phyloP scores from a whole-genome alignment of 2,888 invertebrate species.

The Drosophila emarginata region DNA sequence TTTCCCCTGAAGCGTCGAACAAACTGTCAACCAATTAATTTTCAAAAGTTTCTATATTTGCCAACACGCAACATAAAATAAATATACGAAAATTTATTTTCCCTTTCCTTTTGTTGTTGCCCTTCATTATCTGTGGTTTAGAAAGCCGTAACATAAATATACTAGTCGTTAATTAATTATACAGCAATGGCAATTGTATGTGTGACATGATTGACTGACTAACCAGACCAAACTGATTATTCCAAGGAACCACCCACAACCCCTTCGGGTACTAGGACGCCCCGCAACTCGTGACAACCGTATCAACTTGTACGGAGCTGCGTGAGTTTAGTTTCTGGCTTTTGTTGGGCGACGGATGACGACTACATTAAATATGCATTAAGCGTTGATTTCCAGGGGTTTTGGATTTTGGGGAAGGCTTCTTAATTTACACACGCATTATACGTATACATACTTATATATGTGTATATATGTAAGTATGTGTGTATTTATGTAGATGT shows the following conservation, averaged over 20 bases:
- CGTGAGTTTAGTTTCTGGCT: slow-evolving; percentile 50
- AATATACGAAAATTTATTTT: slow-evolving; percentile 35
- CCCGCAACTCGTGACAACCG: slow-evolving; percentile 36
- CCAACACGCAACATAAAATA: slow-evolving; percentile 40
- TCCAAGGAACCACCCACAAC: slow-evolving; percentile 5
- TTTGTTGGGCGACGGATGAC: slow-evolving; percentile 14
- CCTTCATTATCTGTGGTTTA: slow-evolving; percentile 6
- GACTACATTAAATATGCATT: slow-evolving; percentile 72
- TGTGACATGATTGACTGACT: slow-evolving; percentile 52
- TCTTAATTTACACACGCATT: slow-evolving; percentile 47
- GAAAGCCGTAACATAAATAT: slow-evolving; percentile 22
- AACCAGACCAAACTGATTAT: slow-evolving; percentile 7
- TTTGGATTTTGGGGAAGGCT: slow-evolving; percentile 8
- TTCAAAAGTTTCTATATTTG: neutral
- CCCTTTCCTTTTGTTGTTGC: slow-evolving; percentile 10
- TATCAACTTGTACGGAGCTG: slow-evolving; percentile 62
- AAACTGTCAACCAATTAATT: slow-evolving; percentile 32
- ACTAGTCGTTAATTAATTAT: slow-evolving; percentile 55
- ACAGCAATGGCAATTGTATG: slow-evolving; percentile 21
- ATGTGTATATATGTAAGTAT: too few species aligned
- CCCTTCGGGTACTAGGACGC: neutral
- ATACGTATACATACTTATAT: too few species aligned
- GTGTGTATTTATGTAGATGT: neutral
- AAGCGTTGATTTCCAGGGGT: slow-evolving; percentile 49
- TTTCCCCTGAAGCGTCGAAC: neutral